phyloP scores from a whole-genome alignment of 2,113 vertebrate species.

The Tretioscincus oriximinensis region DNA sequence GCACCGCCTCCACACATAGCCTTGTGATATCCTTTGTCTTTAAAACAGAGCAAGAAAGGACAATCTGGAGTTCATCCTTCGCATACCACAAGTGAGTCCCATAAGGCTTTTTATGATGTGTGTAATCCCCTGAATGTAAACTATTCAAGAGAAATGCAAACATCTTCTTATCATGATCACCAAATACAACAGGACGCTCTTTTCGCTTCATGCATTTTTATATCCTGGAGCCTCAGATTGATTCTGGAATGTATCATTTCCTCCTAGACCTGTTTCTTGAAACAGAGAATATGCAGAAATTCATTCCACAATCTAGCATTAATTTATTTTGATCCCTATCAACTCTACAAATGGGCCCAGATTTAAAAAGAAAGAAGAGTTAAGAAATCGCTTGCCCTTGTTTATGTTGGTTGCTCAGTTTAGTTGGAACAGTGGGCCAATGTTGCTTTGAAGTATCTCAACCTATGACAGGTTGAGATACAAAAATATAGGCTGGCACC shows the following conservation, averaged over 20 bases:
- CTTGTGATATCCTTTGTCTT: not conserved
- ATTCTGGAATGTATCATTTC: constrained; percentile 15
- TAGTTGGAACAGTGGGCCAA: not conserved
- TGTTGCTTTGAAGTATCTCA: not conserved
- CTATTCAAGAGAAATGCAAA: not conserved
- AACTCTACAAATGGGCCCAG: not conserved
- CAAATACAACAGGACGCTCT: not conserved
- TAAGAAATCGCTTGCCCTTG: not conserved
- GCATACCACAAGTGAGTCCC: not conserved
- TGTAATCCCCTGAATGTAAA: constrained; percentile 9
- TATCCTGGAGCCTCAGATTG: not conserved
- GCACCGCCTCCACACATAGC: not conserved
- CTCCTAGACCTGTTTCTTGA: not conserved
- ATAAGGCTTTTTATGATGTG: not conserved
- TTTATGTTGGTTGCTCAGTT: not conserved
- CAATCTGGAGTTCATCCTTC: not conserved
- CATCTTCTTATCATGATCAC: not conserved
- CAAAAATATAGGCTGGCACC: not conserved
- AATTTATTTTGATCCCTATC: not conserved
- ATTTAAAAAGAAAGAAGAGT: not conserved
- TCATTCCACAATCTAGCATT: not conserved
- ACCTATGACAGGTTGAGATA: not conserved
- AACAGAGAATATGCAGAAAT: not conserved
- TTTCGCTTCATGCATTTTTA: constrained; percentile 3
- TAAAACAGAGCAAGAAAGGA: not conserved